Base-by-base conservation (phyloP, 1,140 invertebrate species). In the Dendroctonus ponderosae region DNA sequence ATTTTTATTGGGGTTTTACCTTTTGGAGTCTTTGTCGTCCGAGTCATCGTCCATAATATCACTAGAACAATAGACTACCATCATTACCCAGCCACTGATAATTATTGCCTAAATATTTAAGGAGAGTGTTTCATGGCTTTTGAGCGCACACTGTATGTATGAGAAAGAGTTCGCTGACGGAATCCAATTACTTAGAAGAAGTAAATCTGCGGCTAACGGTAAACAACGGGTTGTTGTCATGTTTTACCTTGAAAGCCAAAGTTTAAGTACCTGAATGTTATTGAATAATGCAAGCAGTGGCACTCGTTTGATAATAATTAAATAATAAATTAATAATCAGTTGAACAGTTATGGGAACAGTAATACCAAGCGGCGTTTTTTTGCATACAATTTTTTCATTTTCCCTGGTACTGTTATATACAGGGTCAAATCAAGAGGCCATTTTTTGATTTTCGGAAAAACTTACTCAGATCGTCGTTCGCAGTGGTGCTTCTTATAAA, bases 11-110 rank as follows among this genome's bases (percentile, higher is more conserved):
- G n/a, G 48, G n/a, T 50, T 72, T 79, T 79, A 88, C 86, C 87
- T 80, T 82, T 88, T 88, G 48, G 84, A 84, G 73, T 88, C 86
- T 74, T 87, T 87, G 70, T 88, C 86, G 72, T 88, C 86, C 66
- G 81, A 84, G 66, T 87, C 85, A 75, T 88, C 85, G 69, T 88
- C 86, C 82, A 87, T 85, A 40, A 77, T 81, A 69, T 78, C 75
- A 67, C 77, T 79, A 53, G 15, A 78, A 77, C 38, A 46, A 50
- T 68, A 63, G 68, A 66, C 14, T n/a, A 44, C 26, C 14, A 38
- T 26, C 12, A 60, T 41, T 54, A 52, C 7, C 9, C 5, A 26
- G 11, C 5, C 9, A 46, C 44, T 12, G 44, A 2, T 46, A 46
- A 3, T 9, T 46, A 46, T 9, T 12, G 44, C 9, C 50, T 8